Conservation (phyloP, 2,113 vertebrate genomes). For the Henicopernis longicauda region DNA sequence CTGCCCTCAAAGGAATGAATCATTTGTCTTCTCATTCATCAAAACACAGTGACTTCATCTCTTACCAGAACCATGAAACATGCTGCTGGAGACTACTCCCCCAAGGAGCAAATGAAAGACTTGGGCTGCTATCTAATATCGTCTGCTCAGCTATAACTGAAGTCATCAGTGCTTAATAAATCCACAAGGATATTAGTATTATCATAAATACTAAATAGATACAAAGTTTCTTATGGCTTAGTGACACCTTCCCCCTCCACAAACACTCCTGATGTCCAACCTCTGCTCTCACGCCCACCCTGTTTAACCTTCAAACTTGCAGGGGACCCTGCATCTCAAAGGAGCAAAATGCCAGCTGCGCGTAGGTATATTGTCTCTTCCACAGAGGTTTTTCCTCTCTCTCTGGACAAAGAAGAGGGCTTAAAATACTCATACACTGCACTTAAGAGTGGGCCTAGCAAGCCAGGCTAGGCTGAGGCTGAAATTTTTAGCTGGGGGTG, state of each 20-base stretch:
- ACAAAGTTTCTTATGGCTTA: background rate
- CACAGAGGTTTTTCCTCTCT: background rate
- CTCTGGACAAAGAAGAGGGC: background rate
- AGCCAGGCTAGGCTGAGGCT: background rate
- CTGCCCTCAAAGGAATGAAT: constrained; percentile 48
- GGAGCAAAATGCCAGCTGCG: background rate
- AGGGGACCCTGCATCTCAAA: background rate
- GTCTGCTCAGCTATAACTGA: background rate
- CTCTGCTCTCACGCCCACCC: background rate
- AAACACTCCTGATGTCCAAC: no score
- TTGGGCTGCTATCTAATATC: background rate
- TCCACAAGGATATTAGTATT: background rate
- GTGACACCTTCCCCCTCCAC: background rate
- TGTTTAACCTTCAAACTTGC: background rate
- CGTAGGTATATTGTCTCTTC: accelerated
- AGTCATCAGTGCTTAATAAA: background rate
- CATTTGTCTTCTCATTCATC: constrained; percentile 39
- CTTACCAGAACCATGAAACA: constrained; percentile 40
- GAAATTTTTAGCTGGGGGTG: background rate
- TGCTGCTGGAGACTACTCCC: background rate
- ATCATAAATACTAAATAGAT: background rate
- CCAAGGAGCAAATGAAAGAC: background rate
- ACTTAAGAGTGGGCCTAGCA: background rate
- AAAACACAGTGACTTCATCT: constrained; percentile 18
- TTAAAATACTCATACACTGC: background rate